These are phyloP conservation scores for Drosophila austrosaltans DNA, from an alignment of 2,888 invertebrate species.

Conservation along the genomic window DNA sequence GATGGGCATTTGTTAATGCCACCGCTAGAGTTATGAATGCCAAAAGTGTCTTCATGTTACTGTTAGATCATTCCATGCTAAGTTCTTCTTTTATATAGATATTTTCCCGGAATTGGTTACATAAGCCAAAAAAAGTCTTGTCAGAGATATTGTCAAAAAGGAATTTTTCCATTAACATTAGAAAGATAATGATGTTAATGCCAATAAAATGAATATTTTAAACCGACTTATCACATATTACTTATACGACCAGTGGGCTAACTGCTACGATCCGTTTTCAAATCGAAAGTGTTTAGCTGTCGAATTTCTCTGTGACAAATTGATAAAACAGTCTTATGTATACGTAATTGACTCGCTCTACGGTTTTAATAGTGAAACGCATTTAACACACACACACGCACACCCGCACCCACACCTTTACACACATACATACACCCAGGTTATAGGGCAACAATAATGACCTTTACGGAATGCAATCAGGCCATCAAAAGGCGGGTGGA, in stretches of 20 bases:
- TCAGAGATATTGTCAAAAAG: too few relatives aligned
- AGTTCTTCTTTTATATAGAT: neutral
- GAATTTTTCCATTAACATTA: too few relatives aligned
- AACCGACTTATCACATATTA: too few relatives aligned
- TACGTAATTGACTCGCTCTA: neutral
- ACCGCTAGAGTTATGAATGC: slow-evolving; percentile 16
- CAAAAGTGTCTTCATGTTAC: slow-evolving; percentile 33
- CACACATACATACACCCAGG: neutral
- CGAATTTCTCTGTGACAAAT: neutral
- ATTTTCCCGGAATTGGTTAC: neutral
- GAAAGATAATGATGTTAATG: too few relatives aligned
- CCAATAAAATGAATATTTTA: too few relatives aligned
- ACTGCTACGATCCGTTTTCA: neutral
- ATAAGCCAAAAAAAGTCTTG: neutral
- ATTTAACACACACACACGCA: neutral
- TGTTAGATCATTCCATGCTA: neutral
- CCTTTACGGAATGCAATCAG: slow-evolving; percentile 4
- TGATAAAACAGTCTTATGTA: neutral
- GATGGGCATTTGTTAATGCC: slow-evolving; percentile 14
- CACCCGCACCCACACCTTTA: neutral
- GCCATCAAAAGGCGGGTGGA: slow-evolving; percentile 1
- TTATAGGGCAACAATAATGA: neutral
- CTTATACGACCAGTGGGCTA: neutral
- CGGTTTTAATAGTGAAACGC: neutral
- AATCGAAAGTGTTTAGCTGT: too few relatives aligned